Base-by-base conservation (phyloP, 1,140 invertebrate species). In the Pteromalus puparum region DNA sequence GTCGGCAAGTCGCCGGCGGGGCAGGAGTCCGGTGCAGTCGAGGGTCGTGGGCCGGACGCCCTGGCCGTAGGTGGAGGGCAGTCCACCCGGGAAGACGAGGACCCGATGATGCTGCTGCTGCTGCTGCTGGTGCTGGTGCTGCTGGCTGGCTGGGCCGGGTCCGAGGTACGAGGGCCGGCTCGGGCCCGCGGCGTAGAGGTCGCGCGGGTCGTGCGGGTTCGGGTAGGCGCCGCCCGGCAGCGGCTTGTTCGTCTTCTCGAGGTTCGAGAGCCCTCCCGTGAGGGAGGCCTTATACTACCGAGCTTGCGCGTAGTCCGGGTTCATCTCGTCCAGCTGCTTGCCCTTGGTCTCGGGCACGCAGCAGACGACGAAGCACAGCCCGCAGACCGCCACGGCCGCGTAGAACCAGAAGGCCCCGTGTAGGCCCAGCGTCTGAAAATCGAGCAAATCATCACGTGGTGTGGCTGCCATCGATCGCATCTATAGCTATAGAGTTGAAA, bases 271-370 rank as follows among this genome's bases (percentile, higher is more conserved):
- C 87, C 92, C 92, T 87, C 92, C 92, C 77, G 92, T 92, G 89
- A 92, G 88, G 88, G 92, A 92, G 89, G 92, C 92, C 92, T 92
- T 93, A 92, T 93, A 93, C 92, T 93, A 93, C 92, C 92, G 92
- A 70, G 91, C 89, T 48, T 95, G 94, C 0, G 95, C 94, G 88
- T 95, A 95, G 72, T 95, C 95, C 15, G 95, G 94, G 89, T 96
- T 95, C 95, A 98, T 97, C 92, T 98, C 97, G 89, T 98, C 97
- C 82, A 98, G 94, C 88, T 96, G 96, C 75, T 95, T 95, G 0
- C 97, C 97, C 91, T 97, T 98, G 1, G 98, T 98, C 91, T 99
- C 98, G 0, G 97, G 98, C 5, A 99, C 96, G 88, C 96, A 97
- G 82, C 97, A 95, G 1, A 97, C 95, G 10, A 98, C 95, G 90